A percentile compares a stretch with the other conserved stretches of the same genome.
Conservation (phyloP, 2,113 vertebrate genomes). For the Chaetodon auriga region DNA sequence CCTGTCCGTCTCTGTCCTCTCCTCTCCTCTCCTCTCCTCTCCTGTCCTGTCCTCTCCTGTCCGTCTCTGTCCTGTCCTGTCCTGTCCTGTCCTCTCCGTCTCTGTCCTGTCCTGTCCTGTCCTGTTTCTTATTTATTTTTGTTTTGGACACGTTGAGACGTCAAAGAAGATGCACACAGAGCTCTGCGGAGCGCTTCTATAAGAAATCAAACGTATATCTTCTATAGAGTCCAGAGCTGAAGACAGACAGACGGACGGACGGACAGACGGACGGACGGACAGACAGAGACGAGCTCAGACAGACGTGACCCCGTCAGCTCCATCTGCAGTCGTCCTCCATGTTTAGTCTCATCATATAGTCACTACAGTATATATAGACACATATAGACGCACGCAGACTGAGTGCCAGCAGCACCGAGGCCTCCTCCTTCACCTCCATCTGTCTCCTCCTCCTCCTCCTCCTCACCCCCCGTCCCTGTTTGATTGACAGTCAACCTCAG, state of each 20-base stretch:
- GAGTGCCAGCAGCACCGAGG: conserved; percentile 69
- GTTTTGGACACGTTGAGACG: background rate
- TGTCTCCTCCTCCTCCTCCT: conserved; percentile 59
- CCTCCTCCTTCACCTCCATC: conserved; percentile 79
- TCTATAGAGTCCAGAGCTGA: conserved; percentile 1
- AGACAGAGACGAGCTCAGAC: conserved; percentile 8
- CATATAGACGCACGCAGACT: conserved; percentile 57
- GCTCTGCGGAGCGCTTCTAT: background rate
- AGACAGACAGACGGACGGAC: conserved; percentile 39
- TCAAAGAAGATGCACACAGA: background rate
- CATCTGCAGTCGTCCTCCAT: conserved; percentile 72
- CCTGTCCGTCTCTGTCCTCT: no score
- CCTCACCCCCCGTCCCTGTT: conserved; percentile 12
- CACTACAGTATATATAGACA: conserved; percentile 61
- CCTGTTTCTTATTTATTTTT: background rate
- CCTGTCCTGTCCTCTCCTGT: no score
- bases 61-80: no score
- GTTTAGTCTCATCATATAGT: conserved; percentile 60
- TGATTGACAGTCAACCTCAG: conserved; percentile 72
- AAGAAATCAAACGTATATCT: background rate
- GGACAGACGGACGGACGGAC: conserved; percentile 31
- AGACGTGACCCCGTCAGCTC: conserved; percentile 61
- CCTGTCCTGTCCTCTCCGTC: no score
- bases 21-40: no score
- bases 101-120: no score